These are phyloP conservation scores for Colletes gigas DNA, from an alignment of 1,140 invertebrate genomes.

Conservation along the genomic window DNA sequence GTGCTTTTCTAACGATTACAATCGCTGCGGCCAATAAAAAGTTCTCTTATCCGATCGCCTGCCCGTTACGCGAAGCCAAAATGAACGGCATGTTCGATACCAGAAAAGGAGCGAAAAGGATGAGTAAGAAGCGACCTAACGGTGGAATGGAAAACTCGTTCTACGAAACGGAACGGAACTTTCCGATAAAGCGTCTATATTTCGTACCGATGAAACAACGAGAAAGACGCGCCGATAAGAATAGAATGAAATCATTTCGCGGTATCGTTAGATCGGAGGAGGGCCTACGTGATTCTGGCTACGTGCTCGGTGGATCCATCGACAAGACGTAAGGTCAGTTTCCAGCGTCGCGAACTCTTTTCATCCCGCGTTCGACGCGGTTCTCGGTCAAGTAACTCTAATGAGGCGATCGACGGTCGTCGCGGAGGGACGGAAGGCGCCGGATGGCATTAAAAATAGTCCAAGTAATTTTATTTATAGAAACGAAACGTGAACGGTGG, in stretches of 20 bases:
- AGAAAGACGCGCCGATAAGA: not conserved
- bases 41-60: too few species aligned
- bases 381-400: constrained; percentile 56
- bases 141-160: not conserved
- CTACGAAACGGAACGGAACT: not conserved
- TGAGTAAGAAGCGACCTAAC: not conserved
- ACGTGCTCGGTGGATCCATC: not conserved
- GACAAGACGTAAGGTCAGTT: constrained; percentile 55
- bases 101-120: not conserved
- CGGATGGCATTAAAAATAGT: constrained; percentile 56
- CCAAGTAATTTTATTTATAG: constrained; percentile 56
- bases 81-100: not conserved
- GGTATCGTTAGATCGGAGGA: not conserved
- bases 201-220: not conserved
- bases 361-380: not conserved
- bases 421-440: constrained; percentile 11
- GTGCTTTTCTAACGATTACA: too few species aligned
- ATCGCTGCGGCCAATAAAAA: too few species aligned
- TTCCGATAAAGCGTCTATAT: not conserved
- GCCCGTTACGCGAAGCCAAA: not conserved
- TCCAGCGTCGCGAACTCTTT: constrained; percentile 9
- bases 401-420: not conserved
- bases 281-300: not conserved
- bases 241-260: not conserved
- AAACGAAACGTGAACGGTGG: not conserved